phyloP scores from a whole-genome alignment of 2,797 vertebrate genomes.

The Acipenser transmontanus region DNA sequence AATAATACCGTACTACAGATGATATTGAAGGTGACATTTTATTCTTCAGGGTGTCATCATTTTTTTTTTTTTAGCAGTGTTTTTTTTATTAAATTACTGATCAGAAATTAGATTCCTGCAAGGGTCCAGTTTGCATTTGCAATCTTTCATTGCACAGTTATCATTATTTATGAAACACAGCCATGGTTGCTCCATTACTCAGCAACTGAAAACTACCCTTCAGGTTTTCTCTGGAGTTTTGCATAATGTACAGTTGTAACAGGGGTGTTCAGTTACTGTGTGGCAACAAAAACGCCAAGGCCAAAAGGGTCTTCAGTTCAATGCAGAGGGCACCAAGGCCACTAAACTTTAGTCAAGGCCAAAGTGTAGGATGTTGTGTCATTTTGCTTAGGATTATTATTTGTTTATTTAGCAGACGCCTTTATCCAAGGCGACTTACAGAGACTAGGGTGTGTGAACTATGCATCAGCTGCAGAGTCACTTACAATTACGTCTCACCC shows the following conservation, averaged over 20 bases:
- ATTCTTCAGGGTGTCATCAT: not conserved
- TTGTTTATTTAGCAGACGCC: too few relatives aligned
- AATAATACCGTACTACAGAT: not conserved
- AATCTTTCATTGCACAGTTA: not conserved
- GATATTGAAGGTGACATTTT: not conserved
- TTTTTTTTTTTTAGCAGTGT: conserved; percentile 9
- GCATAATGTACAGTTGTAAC: not conserved
- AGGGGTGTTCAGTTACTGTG: too few relatives aligned
- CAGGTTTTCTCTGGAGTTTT: not conserved
- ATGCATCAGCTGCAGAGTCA: too few relatives aligned
- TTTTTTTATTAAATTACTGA: conserved; percentile 6
- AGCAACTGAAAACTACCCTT: not conserved
- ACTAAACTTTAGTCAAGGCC: too few relatives aligned
- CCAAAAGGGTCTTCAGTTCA: too few relatives aligned
- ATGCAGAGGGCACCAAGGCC: too few relatives aligned
- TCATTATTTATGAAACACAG: conserved; percentile 14
- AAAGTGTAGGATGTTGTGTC: too few relatives aligned
- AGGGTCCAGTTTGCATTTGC: conserved; percentile 1
- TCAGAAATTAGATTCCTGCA: not conserved
- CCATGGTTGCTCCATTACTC: not conserved
- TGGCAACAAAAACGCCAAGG: too few relatives aligned
- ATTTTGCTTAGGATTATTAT: too few relatives aligned
- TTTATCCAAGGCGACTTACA: too few relatives aligned
- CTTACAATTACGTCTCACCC: too few relatives aligned
- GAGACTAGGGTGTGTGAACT: too few relatives aligned